Base-by-base conservation (phyloP, 2,113 vertebrate genomes). In the Protobothrops flavoviridis region DNA sequence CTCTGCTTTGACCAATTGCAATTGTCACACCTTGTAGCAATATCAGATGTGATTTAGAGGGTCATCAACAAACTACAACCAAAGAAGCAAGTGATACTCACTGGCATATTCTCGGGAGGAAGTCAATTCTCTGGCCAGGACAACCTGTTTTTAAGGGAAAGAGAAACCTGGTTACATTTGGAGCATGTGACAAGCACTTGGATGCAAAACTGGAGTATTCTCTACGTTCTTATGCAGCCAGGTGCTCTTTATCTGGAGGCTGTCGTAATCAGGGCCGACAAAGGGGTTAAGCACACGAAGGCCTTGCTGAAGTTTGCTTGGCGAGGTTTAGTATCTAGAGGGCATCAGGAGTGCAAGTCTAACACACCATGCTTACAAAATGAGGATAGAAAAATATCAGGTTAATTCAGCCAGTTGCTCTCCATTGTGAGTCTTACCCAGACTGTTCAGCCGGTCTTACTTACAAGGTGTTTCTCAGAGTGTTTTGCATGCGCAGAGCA, bases 61-160 rank as follows among this genome's bases (percentile, higher is more conserved):
- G 1, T n/a, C 21, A 50, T 24, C 33, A 1, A 55, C 57, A n/a
- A 48, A 50, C 39, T 85, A 64, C 74, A 50, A 64, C 1, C 69
- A 2, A 0, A 85, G 21, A 89, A 90, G 9, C 56, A 95, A 23
- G 91, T 39, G 57, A 87, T 97, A 98, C 99, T 99, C 98, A 99
- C 99, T 99, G 97, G 99, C 99, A 98, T 99, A 99, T 98, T 99
- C 99, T 97, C 99, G 99, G 95, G 98, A 99, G 91, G 98, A 99
- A 94, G 98, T 94, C 97, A 99, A 97, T 97, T 99, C 99, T 97
- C 98, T 99, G 95, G 99, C 99, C 97, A 99, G 98, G 94, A 99
- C 99, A 96, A 99, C 99, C 99, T 99, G 96, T 95, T 95, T 81
- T 93, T 43, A 89, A 93, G 50, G 93, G 81, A 59, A 96, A 94